Percentiles rank a stretch among this genome's conserved stretches.
phyloP scores from a whole-genome alignment of 2,888 invertebrate genomes.

The Chalcosyrphus nemorum region DNA sequence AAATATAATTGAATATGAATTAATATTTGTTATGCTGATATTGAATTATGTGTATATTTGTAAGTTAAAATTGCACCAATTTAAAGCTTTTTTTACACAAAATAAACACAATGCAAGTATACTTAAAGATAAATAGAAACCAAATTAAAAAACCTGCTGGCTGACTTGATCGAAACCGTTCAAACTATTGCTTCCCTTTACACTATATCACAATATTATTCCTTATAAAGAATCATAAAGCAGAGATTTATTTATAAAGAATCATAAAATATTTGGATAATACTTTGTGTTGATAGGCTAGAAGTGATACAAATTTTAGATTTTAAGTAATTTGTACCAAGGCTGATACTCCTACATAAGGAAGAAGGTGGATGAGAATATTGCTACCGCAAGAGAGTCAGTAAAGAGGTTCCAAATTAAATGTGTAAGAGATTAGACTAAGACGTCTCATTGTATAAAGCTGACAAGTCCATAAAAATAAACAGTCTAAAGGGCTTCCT shows the following conservation, averaged over 20 bases:
- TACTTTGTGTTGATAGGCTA: conserved; percentile 33
- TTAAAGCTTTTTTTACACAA: conserved; percentile 49
- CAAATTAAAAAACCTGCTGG: conserved; percentile 23
- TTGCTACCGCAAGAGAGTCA: too few relatives aligned
- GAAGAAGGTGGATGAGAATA: not conserved
- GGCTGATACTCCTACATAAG: not conserved
- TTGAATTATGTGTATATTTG: conserved; percentile 45
- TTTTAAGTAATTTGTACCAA: not conserved
- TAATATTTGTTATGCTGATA: conserved; percentile 66
- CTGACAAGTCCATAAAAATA: too few relatives aligned
- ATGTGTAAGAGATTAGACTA: too few relatives aligned
- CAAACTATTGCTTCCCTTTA: conserved; percentile 55
- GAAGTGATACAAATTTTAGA: conserved; percentile 38
- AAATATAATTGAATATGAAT: conserved; percentile 64
- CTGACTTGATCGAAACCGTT: conserved; percentile 57
- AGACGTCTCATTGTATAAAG: too few relatives aligned
- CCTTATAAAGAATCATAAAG: conserved; percentile 25
- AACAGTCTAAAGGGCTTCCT: too few relatives aligned
- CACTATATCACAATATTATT: conserved; percentile 65
- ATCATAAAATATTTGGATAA: too few relatives aligned
- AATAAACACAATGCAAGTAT: conserved; percentile 13
- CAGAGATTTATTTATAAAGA: too few relatives aligned
- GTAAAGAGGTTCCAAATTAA: too few relatives aligned
- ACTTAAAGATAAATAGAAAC: not conserved
- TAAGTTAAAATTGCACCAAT: conserved; percentile 69